Percentiles rank a stretch among this genome's conserved stretches.
Evolutionary conservation across 2,888 invertebrate genomes (phyloP).

Genomic region (Vanessa cardui): DNA sequence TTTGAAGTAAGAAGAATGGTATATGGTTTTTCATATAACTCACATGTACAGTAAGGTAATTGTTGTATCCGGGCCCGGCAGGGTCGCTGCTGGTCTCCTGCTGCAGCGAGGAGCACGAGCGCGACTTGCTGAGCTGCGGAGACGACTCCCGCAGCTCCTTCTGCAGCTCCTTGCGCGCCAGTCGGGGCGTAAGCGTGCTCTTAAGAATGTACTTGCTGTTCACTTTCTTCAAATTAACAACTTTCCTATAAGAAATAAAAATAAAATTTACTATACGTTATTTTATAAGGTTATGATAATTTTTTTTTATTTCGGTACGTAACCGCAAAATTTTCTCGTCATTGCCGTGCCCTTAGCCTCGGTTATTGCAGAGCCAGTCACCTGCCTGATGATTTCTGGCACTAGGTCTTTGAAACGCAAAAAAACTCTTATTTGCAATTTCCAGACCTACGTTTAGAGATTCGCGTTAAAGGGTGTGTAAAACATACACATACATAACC

Average conservation of each 20-base stretch:
- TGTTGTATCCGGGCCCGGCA: constrained; percentile 84
- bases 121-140: constrained; percentile 85
- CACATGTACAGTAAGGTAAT: constrained; percentile 90
- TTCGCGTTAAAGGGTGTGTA: too few species aligned
- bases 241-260: constrained; percentile 78
- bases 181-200: constrained; percentile 90
- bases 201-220: constrained; percentile 93
- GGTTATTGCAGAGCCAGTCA: too few species aligned
- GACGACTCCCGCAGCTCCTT: constrained; percentile 82
- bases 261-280: not conserved
- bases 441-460: too few species aligned
- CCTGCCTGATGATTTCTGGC: too few species aligned
- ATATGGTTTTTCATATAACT: constrained; percentile 51
- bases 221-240: constrained; percentile 87
- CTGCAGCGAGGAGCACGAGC: constrained; percentile 88
- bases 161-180: constrained; percentile 87
- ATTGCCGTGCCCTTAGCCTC: too few species aligned
- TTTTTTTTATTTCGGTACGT: too few species aligned
- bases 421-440: too few species aligned
- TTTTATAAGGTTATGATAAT: too few species aligned
- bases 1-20: too few species aligned
- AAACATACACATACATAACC: too few species aligned
- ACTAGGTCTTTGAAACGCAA: too few species aligned
- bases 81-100: constrained; percentile 81
- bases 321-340: too few species aligned